Percentiles rank a stretch among this genome's conserved stretches.
Evolutionary conservation across 2,797 vertebrate genomes (phyloP).

Genomic region (Sebastes iracundus): DNA sequence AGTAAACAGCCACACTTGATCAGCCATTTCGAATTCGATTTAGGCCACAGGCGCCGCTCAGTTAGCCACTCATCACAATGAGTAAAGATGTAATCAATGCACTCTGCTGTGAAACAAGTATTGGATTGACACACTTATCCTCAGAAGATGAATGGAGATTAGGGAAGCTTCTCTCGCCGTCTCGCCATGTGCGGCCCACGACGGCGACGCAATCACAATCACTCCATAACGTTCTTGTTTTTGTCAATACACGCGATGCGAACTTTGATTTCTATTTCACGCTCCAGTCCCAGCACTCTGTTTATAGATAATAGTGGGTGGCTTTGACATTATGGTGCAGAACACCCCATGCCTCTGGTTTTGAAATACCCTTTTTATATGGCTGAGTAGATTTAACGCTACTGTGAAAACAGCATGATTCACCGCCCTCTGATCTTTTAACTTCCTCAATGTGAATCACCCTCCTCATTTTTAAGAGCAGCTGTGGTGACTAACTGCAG

Average conservation of each 20-base stretch:
- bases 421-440: slow-evolving; percentile 70
- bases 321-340: slow-evolving; percentile 65
- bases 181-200: slow-evolving; percentile 33
- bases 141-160: slow-evolving; percentile 71
- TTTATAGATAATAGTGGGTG: slow-evolving; percentile 72
- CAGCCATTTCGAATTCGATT: slow-evolving; percentile 66
- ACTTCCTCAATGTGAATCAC: slow-evolving; percentile 71
- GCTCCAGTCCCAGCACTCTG: slow-evolving; percentile 61
- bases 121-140: slow-evolving; percentile 78
- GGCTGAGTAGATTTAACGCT: slow-evolving; percentile 67
- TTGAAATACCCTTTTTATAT: slow-evolving; percentile 63
- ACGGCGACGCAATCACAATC: slow-evolving; percentile 54
- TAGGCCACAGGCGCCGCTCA: slow-evolving; percentile 48
- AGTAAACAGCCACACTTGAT: slow-evolving; percentile 59
- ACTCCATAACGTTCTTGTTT: slow-evolving; percentile 56
- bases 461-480: slow-evolving; percentile 64
- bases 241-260: slow-evolving; percentile 66
- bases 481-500: slow-evolving; percentile 59
- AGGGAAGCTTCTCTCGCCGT: slow-evolving; percentile 44
- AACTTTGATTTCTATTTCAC: slow-evolving; percentile 75
- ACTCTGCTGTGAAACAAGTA: slow-evolving; percentile 66
- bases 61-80: slow-evolving; percentile 70
- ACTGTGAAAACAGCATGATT: slow-evolving; percentile 67
- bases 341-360: slow-evolving; percentile 63
- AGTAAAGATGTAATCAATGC: slow-evolving; percentile 76